Evolutionary conservation across 2,113 vertebrate species (phyloP), one percentile per base, ranked within the genome.

Genomic region (Hydrochoerus hydrochaeris): DNA sequence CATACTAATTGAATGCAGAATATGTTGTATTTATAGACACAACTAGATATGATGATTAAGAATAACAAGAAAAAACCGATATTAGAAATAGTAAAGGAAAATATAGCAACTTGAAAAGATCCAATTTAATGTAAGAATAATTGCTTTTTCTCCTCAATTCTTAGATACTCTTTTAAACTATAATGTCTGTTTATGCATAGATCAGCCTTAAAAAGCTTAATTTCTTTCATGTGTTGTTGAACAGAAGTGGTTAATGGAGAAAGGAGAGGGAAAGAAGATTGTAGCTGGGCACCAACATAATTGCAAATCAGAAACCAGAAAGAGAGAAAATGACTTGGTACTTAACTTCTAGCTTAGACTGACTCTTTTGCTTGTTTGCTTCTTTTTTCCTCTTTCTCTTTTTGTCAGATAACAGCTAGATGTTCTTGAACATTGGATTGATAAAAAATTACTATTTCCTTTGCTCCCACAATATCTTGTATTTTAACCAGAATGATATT

Each of bases 21-120:
- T 94, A 87, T 94, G 4, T 81, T 96, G 38, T 89, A 71, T 90
- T 96, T 95, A 91, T 82, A 94, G 92, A 90, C 28, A 71, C 3
- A 63, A 93, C 62, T 95, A 93, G 85, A 92, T 2, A 85, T 83
- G 49, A 80, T 83, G 35, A 90, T 58, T 95, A 95, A 87, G 78
- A 92, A 94, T 82, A 89, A 60, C 75, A 88, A 58, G 35, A 85
- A 49, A 83, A 85, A 83, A 85, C 30, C 3, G 58, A 58, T 91
- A 93, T 81, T 96, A 75, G 38, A 94, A 93, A 62, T 88, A 95
- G 35, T 67, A 58, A 93, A 90, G 57, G 62, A 89, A 81, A 67
- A 38, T 84, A 22, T 52, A 49, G 20, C 77, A 91, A 81, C 75
- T 49, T 91, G 65, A 91, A 58, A 81, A 69, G 57, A 81, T 49